Base-by-base conservation (phyloP, 2,888 invertebrate species). In the Marasmarcha lunaedactyla region DNA sequence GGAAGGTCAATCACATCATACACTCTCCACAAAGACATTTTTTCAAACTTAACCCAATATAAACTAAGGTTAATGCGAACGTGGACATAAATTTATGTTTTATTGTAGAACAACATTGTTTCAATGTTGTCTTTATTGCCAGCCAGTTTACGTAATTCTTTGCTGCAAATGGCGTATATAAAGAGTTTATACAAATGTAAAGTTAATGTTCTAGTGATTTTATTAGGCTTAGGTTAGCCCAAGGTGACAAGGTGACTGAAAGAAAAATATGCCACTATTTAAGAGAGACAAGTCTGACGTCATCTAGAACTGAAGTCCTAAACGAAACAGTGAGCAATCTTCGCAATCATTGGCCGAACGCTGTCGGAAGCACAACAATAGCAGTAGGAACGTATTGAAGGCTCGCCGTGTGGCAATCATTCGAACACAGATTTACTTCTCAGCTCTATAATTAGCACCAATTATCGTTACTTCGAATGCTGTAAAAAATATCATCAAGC, bases 1-100 rank as follows among this genome's bases (percentile, higher is more conserved):
- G 48, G 63, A 67, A 68, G 67, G 68, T 64, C 66, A 63, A 68
- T 63, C 55, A 53, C 57, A 51, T 47, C 43, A 49, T 14, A 11
- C 30, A n/a, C 9, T 11, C 30, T 30, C n/a, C 30, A n/a, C 30
- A 3, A 3, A 7, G n/a, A 30, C 30, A 30, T 7, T 9, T n/a
- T 20, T n/a, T n/a, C n/a, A n/a, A n/a, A n/a, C n/a, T n/a, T 7
- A 20, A 20, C 20, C 20, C 3, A 20, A 20, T 20, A 20, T 7
- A 30, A 30, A n/a, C 30, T 30, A 11, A 30, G 30, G 30, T 30
- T 30, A 30, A 30, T 30, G 7, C 30, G 30, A 3, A n/a, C 30
- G 7, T n/a, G 30, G 2, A n/a, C 30, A 30, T 30, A 30, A 9
- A 10, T 30, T 30, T 9, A 25, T 6, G 10, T 30, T 30, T 20